phyloP scores from a whole-genome alignment of 1,140 invertebrate species.

The Steinernema khuongi region DNA sequence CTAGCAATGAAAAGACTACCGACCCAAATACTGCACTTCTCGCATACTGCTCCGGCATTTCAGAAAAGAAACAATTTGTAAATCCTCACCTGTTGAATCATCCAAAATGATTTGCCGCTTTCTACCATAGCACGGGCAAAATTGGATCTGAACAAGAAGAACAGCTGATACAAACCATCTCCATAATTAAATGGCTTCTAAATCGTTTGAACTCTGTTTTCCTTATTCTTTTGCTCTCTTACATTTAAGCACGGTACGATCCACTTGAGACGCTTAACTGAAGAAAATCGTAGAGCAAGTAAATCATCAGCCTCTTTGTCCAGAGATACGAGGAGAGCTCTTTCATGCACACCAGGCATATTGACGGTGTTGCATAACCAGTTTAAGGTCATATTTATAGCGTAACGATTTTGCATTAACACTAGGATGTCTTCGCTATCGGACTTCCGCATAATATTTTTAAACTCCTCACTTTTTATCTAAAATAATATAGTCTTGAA shows the following conservation, averaged over 20 bases:
- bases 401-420: constrained; percentile 32
- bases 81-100: constrained; percentile 35
- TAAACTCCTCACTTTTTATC: constrained; percentile 18
- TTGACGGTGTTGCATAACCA: constrained; percentile 37
- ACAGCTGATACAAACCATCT: constrained; percentile 39
- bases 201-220: background rate
- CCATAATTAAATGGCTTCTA: constrained; percentile 42
- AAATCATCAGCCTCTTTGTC: constrained; percentile 24
- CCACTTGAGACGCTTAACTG: constrained; percentile 22
- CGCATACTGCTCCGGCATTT: background rate
- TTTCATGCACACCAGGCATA: constrained; percentile 31
- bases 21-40: background rate
- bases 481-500: background rate
- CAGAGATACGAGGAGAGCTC: constrained; percentile 29
- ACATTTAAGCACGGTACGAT: constrained; percentile 33
- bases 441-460: constrained; percentile 13
- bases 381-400: constrained; percentile 37
- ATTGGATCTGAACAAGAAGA: constrained; percentile 36
- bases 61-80: background rate
- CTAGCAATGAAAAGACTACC: background rate
- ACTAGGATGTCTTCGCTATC: constrained; percentile 18
- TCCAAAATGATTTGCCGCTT: constrained; percentile 29
- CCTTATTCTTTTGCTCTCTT: background rate
- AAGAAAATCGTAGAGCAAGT: constrained; percentile 24
- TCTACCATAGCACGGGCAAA: constrained; percentile 33